Conservation (phyloP, 1,140 invertebrate genomes). For the Rhopalosiphum padi region DNA sequence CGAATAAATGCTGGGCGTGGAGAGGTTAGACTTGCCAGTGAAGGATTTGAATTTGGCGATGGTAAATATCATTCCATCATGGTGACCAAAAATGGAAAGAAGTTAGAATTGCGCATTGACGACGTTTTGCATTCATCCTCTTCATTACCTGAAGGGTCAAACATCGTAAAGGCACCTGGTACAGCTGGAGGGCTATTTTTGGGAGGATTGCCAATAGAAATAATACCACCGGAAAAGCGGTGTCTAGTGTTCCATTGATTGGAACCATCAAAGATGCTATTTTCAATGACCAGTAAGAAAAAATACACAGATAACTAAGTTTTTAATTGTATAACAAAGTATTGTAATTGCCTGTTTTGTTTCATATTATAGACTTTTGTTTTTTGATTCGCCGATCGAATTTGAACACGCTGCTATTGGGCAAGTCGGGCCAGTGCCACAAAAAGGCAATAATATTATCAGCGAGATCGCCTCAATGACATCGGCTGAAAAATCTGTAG, state of each 20-base stretch:
- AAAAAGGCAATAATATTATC: neutral
- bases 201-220: conserved; percentile 66
- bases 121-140: conserved; percentile 68
- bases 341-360: conserved; percentile 58
- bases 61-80: conserved; percentile 65
- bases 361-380: conserved; percentile 66
- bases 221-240: conserved; percentile 67
- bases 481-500: conserved; percentile 62
- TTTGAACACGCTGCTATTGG: conserved; percentile 79
- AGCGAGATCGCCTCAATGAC: conserved; percentile 52
- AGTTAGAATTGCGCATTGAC: conserved; percentile 74
- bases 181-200: conserved; percentile 65
- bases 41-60: conserved; percentile 64
- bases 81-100: conserved; percentile 66
- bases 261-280: conserved; percentile 83
- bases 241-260: conserved; percentile 67
- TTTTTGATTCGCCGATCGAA: conserved; percentile 71
- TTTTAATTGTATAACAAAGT: neutral
- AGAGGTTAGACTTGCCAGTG: conserved; percentile 65
- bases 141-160: conserved; percentile 66
- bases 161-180: conserved; percentile 67
- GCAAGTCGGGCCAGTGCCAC: conserved; percentile 66
- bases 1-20: conserved; percentile 75
- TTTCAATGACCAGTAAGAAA: conserved; percentile 77
- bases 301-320: neutral